Evolutionary conservation across 2,888 invertebrate genomes (phyloP), one percentile per base, ranked within the genome.

Genomic region (Aplocera efformata): DNA sequence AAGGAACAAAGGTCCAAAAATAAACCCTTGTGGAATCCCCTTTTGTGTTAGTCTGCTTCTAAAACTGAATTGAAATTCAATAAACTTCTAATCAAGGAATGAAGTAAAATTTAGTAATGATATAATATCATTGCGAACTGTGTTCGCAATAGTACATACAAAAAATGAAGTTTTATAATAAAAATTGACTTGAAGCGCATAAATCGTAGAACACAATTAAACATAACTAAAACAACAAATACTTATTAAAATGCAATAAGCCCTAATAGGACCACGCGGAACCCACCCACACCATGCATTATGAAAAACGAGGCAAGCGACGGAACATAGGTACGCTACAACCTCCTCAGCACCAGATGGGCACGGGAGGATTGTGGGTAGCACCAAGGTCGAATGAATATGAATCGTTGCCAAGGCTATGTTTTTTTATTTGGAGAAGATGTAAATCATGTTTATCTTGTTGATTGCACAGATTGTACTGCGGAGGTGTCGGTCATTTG

Each of bases 341-440:
- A 27, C 17, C 17, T 32, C 25, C n/a, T 17, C 17, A n/a, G 21
- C 28, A 37, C 42, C 51, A 54, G 49, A 43, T 51, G 52, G 52
- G 52, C 66, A 66, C 72, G 76, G 71, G 66, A 72, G 31, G 29
- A 23, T 7, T 25, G 79, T 80, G 65, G 81, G 80, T 41, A 51
- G 43, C 17, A 8, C 28, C 40, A 48, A 38, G 58, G 48, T 56
- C 61, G 54, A 54, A 50, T 56, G 54, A 59, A 51, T 66, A 68
- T 54, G 74, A 72, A 47, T 45, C 17, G 53, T 63, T 59, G 48
- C 52, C 74, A 75, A 79, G 79, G 77, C 72, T 58, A 50, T 60
- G 57, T 20, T 41, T 56, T 62, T 58, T 66, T 59, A 55, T 37
- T n/a, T 43, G 38, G 33, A 58, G 50, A 55, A 52, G 56, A 51